Evolutionary conservation across 2,888 invertebrate genomes (phyloP).

Genomic region (Eremobia ochroleuca): DNA sequence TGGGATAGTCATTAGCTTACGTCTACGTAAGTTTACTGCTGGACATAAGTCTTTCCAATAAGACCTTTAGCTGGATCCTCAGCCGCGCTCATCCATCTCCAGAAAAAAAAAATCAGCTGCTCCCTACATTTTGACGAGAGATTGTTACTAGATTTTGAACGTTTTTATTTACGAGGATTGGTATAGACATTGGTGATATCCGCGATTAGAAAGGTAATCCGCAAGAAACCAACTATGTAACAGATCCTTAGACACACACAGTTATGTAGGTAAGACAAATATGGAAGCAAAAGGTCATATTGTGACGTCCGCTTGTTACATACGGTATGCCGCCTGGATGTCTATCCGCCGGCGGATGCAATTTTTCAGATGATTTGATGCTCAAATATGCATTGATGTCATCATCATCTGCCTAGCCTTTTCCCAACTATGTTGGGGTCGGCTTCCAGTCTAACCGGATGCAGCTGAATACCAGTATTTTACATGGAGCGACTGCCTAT

Average conservation of each 20-base stretch:
- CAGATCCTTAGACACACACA: background rate
- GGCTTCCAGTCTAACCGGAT: too few relatives aligned
- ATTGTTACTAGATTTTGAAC: too few relatives aligned
- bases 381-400: conserved; percentile 12
- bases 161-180: too few relatives aligned
- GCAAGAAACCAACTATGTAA: background rate
- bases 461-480: too few relatives aligned
- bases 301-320: conserved; percentile 24
- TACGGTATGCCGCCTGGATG: conserved; percentile 20
- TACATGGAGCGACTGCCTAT: too few relatives aligned
- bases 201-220: background rate
- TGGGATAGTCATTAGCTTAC: background rate
- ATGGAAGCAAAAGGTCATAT: conserved; percentile 26
- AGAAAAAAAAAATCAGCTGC: too few relatives aligned
- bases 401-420: too few relatives aligned
- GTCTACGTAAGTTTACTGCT: background rate
- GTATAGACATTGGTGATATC: background rate
- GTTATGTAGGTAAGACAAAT: conserved; percentile 7
- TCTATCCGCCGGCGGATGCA: conserved; percentile 31
- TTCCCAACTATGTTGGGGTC: too few relatives aligned
- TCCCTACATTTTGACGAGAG: too few relatives aligned
- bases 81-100: background rate
- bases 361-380: conserved; percentile 21
- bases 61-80: too few relatives aligned
- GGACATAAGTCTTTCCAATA: background rate